Evolutionary conservation across 2,888 invertebrate genomes (phyloP), one percentile per base, ranked within the genome.

Genomic region (Alcis repandata): DNA sequence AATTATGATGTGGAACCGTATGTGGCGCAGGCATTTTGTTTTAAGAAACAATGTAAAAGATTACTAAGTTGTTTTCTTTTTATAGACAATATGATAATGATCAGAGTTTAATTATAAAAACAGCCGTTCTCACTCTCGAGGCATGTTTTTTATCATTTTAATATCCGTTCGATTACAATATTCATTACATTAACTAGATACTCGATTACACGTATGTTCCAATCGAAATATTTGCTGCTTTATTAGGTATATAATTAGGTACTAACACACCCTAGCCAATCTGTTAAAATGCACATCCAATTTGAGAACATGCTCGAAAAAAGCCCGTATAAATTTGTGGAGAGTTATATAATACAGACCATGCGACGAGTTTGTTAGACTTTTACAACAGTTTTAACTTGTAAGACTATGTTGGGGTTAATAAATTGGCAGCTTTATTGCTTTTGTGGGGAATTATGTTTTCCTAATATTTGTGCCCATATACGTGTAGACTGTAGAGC

Each of bases 361-460:
- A 58, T 57, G 63, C 53, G 59, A 63, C 60, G 63, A 56, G 59
- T 67, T 63, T 58, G 56, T 40, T 36, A 49, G 58, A 58, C 57
- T 53, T 57, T 63, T 63, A 59, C 63, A 63, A 57, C 59, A 4
- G 63, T 41, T 60, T 60, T 49, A 63, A 49, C 60, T 9, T 49
- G 63, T 52, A 57, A 13, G 22, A 62, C 59, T 65, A 56, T 65
- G 56, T 68, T 52, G 45, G 59, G 17, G 51, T 48, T 60, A 22
- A 59, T 64, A 64, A 62, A 62, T 62, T 59, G 45, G 48, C 45
- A 51, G 22, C 33, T 63, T 65, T 63, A 60, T 48, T 56, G 38
- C 49, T 53, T 41, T 49, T 45, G 49, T 17, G 36, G 53, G 17
- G 33, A 46, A 40, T 41, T 61, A 61, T 61, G 19, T 27, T 54